A percentile compares a stretch with the other conserved stretches of the same genome.
Evolutionary conservation across 2,888 invertebrate species (phyloP).

Genomic region (Melitaea athalia): DNA sequence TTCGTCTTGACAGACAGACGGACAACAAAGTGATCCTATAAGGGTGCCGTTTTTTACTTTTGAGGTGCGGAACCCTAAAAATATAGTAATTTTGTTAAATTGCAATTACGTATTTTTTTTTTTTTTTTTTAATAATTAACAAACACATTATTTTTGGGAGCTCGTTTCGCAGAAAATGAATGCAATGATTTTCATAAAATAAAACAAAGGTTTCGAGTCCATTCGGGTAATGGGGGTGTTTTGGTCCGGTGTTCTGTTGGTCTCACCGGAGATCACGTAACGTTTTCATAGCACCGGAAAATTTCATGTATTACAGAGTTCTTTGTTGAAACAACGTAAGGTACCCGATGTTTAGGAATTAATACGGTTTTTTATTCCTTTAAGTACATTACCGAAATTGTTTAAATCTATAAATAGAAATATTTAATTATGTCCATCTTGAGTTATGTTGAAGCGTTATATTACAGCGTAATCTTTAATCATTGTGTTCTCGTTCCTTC

Average conservation of each 20-base stretch:
- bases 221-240: constrained; percentile 51
- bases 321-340: constrained; percentile 51
- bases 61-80: too few relatives aligned
- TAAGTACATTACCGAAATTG: too few relatives aligned
- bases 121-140: neutral
- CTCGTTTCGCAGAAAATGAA: constrained; percentile 12
- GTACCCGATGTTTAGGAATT: neutral
- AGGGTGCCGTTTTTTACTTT: too few relatives aligned
- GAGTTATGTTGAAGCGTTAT: too few relatives aligned
- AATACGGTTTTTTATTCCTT: neutral
- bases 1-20: too few relatives aligned
- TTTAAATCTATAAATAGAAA: too few relatives aligned
- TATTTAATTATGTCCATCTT: too few relatives aligned
- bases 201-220: constrained; percentile 35
- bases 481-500: too few relatives aligned
- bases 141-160: constrained; percentile 12
- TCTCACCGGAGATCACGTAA: constrained; percentile 62
- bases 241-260: constrained; percentile 52
- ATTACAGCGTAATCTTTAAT: too few relatives aligned
- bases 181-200: constrained; percentile 22
- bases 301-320: constrained; percentile 63
- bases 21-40: too few relatives aligned
- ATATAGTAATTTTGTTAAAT: too few relatives aligned
- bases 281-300: constrained; percentile 69
- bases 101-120: too few relatives aligned